Conservation (phyloP, 1,140 invertebrate species). For the Bombus vancouverensis region DNA sequence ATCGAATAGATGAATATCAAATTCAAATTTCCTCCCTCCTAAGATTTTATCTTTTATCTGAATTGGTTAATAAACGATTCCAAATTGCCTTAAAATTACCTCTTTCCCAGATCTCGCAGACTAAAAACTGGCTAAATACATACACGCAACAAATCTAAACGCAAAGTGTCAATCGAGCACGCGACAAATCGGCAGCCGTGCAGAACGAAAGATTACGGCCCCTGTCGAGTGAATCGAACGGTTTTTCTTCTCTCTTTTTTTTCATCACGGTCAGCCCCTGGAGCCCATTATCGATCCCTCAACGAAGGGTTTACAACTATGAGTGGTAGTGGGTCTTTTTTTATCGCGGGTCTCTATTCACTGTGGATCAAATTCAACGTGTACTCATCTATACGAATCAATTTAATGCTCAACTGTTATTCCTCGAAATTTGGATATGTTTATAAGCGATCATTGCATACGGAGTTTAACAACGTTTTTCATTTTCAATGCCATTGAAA, state of each 20-base stretch:
- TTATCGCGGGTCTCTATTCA: neutral
- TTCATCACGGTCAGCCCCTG: conserved; percentile 5
- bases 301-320: conserved; percentile 39
- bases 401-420: conserved; percentile 4
- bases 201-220: conserved; percentile 38
- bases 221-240: conserved; percentile 29
- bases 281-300: conserved; percentile 35
- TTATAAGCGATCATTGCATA: neutral
- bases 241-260: neutral
- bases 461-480: too few relatives aligned
- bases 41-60: too few relatives aligned
- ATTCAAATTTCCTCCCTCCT: neutral
- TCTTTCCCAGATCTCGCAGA: neutral
- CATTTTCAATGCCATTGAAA: neutral
- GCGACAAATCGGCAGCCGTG: conserved; percentile 33
- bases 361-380: neutral
- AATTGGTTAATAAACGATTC: neutral
- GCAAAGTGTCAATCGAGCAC: conserved; percentile 26
- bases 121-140: neutral
- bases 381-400: conserved; percentile 22
- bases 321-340: conserved; percentile 13
- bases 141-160: neutral
- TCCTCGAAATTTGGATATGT: neutral
- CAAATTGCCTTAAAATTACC: neutral
- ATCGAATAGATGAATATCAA: neutral